Evolutionary conservation across 1,140 invertebrate genomes (phyloP).

Genomic region (Campodea augens): DNA sequence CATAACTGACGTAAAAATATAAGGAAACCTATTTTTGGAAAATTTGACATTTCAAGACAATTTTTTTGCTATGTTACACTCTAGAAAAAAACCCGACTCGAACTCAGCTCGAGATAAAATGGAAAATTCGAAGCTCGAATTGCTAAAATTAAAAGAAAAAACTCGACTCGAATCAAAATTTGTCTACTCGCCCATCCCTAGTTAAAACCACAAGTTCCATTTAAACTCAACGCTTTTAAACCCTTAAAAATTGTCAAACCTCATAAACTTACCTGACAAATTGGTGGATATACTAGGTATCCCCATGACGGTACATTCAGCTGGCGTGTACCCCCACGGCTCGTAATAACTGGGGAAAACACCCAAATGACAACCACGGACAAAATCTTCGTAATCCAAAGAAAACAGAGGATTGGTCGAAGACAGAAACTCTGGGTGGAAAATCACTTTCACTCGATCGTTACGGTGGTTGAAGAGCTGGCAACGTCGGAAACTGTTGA

Average conservation of each 20-base stretch:
- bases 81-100: too few relatives aligned
- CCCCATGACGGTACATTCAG: constrained; percentile 99
- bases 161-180: too few relatives aligned
- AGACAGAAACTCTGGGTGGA: constrained; percentile 97
- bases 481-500: constrained; percentile 70
- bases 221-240: neutral
- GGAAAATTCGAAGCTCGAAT: too few relatives aligned
- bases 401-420: constrained; percentile 96
- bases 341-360: constrained; percentile 99
- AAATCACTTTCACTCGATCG: constrained; percentile 93
- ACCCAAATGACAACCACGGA: constrained; percentile 93
- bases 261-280: constrained; percentile 45
- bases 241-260: neutral
- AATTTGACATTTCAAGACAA: too few relatives aligned
- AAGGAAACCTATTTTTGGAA: too few relatives aligned
- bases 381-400: constrained; percentile 98
- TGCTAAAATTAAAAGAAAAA: too few relatives aligned
- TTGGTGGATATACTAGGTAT: constrained; percentile 96
- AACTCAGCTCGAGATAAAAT: too few relatives aligned
- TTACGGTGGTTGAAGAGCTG: constrained; percentile 84
- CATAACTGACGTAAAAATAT: too few relatives aligned
- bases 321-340: constrained; percentile 99
- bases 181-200: too few relatives aligned
- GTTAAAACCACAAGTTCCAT: neutral
- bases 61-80: too few relatives aligned